Base-by-base conservation (phyloP, 1,140 invertebrate species). In the Drosophila sechellia region DNA sequence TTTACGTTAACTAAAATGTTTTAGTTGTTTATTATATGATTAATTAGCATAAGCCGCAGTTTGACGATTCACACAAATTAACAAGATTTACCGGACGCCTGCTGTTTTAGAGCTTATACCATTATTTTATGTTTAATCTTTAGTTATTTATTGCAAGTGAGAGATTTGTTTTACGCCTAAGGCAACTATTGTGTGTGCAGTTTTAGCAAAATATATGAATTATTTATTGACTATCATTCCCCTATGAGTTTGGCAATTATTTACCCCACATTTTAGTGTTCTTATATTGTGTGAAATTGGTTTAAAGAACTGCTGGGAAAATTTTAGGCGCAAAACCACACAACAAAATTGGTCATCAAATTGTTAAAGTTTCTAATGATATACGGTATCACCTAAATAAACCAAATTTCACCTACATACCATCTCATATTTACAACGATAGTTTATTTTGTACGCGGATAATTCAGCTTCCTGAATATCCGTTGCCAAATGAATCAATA, bases 131-230 rank as follows among this genome's bases (percentile, higher is more conserved):
- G 75, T 76, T 68, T 85, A 72, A 72, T 73, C 50, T 61, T 75
- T 81, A 87, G 64, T 87, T 87, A 85, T 71, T 87, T 86, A 87
- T 79, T 86, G 49, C 43, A 59, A 87, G 60, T 52, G 15, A 70
- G 46, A 65, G 22, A 71, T 81, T 72, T 78, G 57, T 78, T 80
- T 58, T 13, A 70, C n/a, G 65, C 52, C 68, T 31, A 71, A 70
- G 68, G 68, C 68, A 35, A n/a, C 20, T 49, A 70, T 58, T 52
- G 66, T 80, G 71, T 86, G 74, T 77, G 79, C 73, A 75, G 48
- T 73, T 70, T 25, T 83, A 87, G 81, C 63, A 22, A 87, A 89
- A 86, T 86, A 87, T 63, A 77, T 83, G 59, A 87, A 56, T 77
- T 87, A 89, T 87, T 87, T 89, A 87, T 87, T 89, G 77, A 84